These are phyloP conservation scores for Spondyliosoma cantharus DNA, from an alignment of 2,797 vertebrate genomes.

Conservation along the genomic window DNA sequence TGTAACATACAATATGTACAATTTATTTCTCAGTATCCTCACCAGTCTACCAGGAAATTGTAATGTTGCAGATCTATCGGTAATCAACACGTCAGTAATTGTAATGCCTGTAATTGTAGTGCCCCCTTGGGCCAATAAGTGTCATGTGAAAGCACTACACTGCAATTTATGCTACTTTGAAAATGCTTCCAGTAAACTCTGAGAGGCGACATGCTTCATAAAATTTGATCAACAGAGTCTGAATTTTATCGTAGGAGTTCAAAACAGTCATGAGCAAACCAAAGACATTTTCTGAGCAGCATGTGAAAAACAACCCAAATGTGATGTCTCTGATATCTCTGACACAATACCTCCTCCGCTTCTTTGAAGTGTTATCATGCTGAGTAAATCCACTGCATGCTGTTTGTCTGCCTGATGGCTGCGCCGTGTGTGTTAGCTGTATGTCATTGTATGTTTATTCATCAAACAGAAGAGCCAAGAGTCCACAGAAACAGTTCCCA, in stretches of 20 bases:
- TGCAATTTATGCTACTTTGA: background rate
- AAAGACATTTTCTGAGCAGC: background rate
- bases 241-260: background rate
- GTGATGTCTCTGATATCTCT: constrained; percentile 21
- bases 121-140: background rate
- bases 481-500: constrained; percentile 20
- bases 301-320: constrained; percentile 7
- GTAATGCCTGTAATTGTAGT: background rate
- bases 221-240: background rate
- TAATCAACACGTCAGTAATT: background rate
- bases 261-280: constrained; percentile 18
- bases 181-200: background rate
- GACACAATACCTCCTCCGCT: constrained; percentile 4
- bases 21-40: background rate
- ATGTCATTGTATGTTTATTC: constrained; percentile 52
- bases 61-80: background rate
- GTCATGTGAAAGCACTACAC: background rate
- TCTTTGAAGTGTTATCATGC: constrained; percentile 36
- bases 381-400: constrained; percentile 23
- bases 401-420: constrained; percentile 25
- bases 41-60: background rate
- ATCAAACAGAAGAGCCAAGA: constrained; percentile 31
- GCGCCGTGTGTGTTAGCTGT: constrained; percentile 1
- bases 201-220: background rate
- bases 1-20: background rate